Evolutionary conservation across 2,888 invertebrate species (phyloP).

Genomic region (Brenthis hecate): DNA sequence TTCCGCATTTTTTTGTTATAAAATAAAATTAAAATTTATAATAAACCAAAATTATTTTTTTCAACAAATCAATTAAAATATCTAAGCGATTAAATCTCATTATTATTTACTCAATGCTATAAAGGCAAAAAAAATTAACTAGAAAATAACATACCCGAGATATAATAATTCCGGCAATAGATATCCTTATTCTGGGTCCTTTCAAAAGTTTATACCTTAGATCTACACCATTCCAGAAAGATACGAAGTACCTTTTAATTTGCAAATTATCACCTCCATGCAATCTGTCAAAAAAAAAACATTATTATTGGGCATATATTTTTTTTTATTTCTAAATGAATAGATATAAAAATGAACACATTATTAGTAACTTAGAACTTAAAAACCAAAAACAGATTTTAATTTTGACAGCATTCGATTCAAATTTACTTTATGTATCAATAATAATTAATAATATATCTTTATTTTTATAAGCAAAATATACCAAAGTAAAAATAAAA

Average conservation of each 20-base stretch:
- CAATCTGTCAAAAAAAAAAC: constrained; percentile 69
- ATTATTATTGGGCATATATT: background rate
- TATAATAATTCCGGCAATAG: constrained; percentile 97
- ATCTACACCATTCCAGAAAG: constrained; percentile 98
- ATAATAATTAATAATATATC: too few species aligned
- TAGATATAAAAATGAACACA: too few species aligned
- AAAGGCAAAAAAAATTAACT: background rate
- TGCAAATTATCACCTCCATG: constrained; percentile 90
- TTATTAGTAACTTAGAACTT: too few species aligned
- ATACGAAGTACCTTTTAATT: constrained; percentile 96
- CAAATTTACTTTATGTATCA: too few species aligned
- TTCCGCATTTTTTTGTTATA: constrained; percentile 20
- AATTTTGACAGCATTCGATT: too few species aligned
- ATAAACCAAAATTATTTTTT: background rate
- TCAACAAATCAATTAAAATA: background rate
- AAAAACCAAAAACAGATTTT: too few species aligned
- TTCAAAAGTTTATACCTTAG: constrained; percentile 94
- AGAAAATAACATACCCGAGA: constrained; percentile 88
- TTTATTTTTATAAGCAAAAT: too few species aligned
- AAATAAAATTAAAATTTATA: background rate
- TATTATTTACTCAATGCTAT: background rate
- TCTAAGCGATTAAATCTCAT: background rate
- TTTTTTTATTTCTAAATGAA: background rate
- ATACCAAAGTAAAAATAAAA: constrained; percentile 5
- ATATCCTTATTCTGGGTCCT: constrained; percentile 95